Evolutionary conservation across 2,113 vertebrate species (phyloP).

Genomic region (Callipepla californica): DNA sequence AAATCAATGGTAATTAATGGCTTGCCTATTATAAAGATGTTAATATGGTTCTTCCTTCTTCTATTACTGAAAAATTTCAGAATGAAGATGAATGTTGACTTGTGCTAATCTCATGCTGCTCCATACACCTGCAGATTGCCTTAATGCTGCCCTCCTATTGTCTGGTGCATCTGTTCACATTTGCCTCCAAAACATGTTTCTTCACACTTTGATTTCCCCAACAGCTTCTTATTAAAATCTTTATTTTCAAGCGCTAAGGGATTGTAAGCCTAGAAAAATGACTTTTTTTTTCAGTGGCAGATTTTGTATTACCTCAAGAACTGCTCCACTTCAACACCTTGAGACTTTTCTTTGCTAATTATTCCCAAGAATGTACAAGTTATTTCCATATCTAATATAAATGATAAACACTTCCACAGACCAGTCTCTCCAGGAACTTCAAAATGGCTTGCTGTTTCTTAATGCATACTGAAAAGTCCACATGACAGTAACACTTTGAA

Average conservation of each 20-base stretch:
- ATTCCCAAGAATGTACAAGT: not conserved
- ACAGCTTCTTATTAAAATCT: not conserved
- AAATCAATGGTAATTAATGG: not conserved
- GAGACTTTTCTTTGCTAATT: not conserved
- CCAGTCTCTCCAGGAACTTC: not conserved
- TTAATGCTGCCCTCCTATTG: not conserved
- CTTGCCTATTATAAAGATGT: not conserved
- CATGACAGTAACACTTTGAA: not conserved
- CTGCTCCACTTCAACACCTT: not conserved
- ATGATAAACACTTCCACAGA: not conserved
- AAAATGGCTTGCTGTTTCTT: not conserved
- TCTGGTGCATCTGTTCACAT: conserved; percentile 49
- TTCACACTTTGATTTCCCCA: not conserved
- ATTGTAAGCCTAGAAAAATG: not conserved
- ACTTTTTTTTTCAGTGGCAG: not conserved
- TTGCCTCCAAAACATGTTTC: conserved; percentile 23
- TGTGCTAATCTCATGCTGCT: conserved; percentile 39
- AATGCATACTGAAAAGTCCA: not conserved
- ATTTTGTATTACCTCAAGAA: not conserved
- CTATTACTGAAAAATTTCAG: conserved; percentile 41
- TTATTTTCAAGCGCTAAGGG: not conserved
- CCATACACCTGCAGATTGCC: conserved; percentile 32
- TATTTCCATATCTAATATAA: not conserved
- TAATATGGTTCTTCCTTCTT: not conserved
- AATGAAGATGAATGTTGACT: conserved; percentile 67